Conservation (phyloP, 2,888 invertebrate genomes). For the Drosophila cyrtoloma region DNA sequence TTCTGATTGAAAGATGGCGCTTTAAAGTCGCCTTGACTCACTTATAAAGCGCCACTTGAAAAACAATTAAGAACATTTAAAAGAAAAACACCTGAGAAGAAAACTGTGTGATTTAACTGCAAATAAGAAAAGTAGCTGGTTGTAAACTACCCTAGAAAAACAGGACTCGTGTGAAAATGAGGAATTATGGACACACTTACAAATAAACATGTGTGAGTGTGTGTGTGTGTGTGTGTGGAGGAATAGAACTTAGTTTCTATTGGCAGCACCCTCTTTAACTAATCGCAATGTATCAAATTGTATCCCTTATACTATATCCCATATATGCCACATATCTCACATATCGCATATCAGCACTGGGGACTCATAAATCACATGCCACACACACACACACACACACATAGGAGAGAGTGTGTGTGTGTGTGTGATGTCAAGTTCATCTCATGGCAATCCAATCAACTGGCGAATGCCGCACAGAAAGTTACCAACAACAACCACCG, state of each 20-base stretch:
- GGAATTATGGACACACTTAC: slow-evolving; percentile 8
- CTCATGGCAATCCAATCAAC: slow-evolving; percentile 78
- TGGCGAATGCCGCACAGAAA: slow-evolving; percentile 55
- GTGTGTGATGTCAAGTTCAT: slow-evolving; percentile 55
- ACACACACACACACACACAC: slow-evolving; percentile 37
- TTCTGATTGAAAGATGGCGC: neutral
- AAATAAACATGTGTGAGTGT: neutral
- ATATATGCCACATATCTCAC: slow-evolving; percentile 38
- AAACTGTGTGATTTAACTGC: neutral
- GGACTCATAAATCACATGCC: slow-evolving; percentile 75
- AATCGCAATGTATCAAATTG: slow-evolving; percentile 56
- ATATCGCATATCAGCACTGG: slow-evolving; percentile 70
- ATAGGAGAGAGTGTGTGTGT: neutral
- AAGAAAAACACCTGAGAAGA: neutral
- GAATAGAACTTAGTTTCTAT: slow-evolving; percentile 18
- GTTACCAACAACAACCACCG: slow-evolving; percentile 75
- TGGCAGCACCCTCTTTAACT: slow-evolving; percentile 49
- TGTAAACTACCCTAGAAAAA: slow-evolving; percentile 10
- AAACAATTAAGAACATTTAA: neutral
- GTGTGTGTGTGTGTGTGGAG: slow-evolving; percentile 7
- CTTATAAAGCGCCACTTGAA: neutral
- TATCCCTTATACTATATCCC: slow-evolving; percentile 24
- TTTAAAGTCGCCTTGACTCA: neutral
- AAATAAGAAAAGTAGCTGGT: neutral
- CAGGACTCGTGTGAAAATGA: slow-evolving; percentile 6